A percentile compares a stretch with the other conserved stretches of the same genome.
phyloP scores from a whole-genome alignment of 2,888 invertebrate species.

The Cheilosia scutellata region DNA sequence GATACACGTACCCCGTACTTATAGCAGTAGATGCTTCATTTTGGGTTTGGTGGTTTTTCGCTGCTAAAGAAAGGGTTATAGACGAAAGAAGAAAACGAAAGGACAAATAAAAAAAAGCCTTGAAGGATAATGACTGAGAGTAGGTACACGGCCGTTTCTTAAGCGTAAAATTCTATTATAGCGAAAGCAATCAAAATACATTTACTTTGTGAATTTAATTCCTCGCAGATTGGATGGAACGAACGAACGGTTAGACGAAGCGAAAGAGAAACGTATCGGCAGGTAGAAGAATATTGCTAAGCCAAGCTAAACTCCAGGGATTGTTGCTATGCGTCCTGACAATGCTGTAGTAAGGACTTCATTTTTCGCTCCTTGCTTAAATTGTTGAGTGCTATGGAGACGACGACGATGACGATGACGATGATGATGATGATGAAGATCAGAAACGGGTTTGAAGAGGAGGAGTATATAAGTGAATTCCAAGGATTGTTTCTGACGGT shows the following conservation, averaged over 20 bases:
- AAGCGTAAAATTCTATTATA: constrained; percentile 48
- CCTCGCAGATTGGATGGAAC: constrained; percentile 32
- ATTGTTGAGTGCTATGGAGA: constrained; percentile 5
- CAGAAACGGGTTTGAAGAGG: neutral
- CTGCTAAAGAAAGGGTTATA: constrained; percentile 1
- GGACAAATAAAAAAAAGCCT: neutral
- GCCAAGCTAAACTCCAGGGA: constrained; percentile 6
- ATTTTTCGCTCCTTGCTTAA: constrained; percentile 9
- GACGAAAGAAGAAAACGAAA: neutral
- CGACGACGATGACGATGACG: constrained; percentile 5
- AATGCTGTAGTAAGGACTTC: constrained; percentile 10
- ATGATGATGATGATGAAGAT: neutral
- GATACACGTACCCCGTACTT: constrained; percentile 17
- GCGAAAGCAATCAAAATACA: constrained; percentile 55
- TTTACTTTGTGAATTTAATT: constrained; percentile 62
- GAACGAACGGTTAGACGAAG: constrained; percentile 13
- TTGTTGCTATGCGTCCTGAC: constrained; percentile 2
- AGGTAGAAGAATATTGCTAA: constrained; percentile 18
- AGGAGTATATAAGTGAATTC: constrained; percentile 41
- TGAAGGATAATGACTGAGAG: constrained; percentile 35
- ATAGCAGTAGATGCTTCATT: constrained; percentile 8
- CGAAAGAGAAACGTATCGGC: constrained; percentile 22
- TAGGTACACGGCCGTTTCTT: constrained; percentile 15
- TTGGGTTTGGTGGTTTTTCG: constrained; percentile 23
- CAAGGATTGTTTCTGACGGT: constrained; percentile 50